Conservation (phyloP, 2,113 vertebrate genomes). For the Chlamydotis undulata region DNA sequence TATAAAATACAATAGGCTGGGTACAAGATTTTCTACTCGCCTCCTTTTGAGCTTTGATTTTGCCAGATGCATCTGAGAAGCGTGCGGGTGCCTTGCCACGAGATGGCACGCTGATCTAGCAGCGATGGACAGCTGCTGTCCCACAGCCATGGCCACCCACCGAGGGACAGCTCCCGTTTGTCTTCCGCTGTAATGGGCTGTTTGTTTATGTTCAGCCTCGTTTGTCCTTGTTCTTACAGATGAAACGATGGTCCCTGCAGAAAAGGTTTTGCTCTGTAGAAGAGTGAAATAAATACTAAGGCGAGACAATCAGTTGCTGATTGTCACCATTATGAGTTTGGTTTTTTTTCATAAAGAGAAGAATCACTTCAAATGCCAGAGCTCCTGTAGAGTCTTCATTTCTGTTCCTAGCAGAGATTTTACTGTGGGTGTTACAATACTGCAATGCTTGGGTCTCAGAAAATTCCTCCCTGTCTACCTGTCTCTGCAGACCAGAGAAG, state of each 20-base stretch:
- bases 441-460: neutral
- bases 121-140: rapidly evolving
- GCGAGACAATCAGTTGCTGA: rapidly evolving
- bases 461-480: neutral
- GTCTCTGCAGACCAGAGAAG: neutral
- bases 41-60: neutral
- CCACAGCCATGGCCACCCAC: neutral
- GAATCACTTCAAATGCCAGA: neutral
- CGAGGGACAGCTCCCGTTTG: neutral
- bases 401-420: neutral
- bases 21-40: neutral
- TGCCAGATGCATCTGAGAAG: neutral
- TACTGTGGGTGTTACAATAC: neutral
- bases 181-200: neutral
- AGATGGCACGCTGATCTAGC: neutral
- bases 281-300: neutral
- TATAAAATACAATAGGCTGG: neutral
- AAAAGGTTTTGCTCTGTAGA: neutral
- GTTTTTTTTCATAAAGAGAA: neutral
- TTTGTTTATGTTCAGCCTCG: neutral
- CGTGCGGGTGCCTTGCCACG: neutral
- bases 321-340: neutral
- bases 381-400: neutral
- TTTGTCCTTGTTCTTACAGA: neutral
- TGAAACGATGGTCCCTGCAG: neutral